Evolutionary conservation across 2,113 vertebrate genomes (phyloP).

Genomic region (Xiphophorus couchianus): DNA sequence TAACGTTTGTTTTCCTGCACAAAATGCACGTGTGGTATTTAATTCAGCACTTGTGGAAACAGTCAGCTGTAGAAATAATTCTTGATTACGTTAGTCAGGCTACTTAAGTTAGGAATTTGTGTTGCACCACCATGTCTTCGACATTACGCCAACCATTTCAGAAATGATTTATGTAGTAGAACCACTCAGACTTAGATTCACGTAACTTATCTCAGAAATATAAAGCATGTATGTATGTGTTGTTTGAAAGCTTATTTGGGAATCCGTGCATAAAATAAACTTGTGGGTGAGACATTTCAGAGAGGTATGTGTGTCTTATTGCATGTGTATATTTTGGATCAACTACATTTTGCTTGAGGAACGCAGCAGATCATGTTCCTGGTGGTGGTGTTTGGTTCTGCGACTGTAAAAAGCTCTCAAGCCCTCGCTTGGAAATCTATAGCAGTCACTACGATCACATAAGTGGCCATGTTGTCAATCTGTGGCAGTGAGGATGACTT

Average conservation of each 20-base stretch:
- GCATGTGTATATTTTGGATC: background rate
- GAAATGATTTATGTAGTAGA: background rate
- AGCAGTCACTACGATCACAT: background rate
- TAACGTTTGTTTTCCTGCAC: background rate
- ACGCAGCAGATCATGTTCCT: background rate
- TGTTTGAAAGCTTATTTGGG: background rate
- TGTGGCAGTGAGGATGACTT: constrained; percentile 17
- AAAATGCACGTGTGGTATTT: background rate
- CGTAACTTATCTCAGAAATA: background rate
- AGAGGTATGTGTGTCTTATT: background rate
- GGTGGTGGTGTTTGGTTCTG: background rate
- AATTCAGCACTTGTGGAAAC: background rate
- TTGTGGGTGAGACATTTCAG: no score
- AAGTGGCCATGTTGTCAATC: constrained; percentile 15
- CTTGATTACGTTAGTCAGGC: background rate
- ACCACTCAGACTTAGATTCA: background rate
- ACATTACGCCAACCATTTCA: background rate
- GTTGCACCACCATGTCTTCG: background rate
- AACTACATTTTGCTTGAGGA: background rate
- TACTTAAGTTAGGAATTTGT: background rate
- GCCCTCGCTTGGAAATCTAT: background rate
- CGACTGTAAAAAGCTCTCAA: no score
- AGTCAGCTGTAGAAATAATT: background rate
- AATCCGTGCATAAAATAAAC: background rate
- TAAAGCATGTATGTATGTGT: background rate